Evolutionary conservation across 2,888 invertebrate species (phyloP).

Genomic region (Protophormia terraenovae): DNA sequence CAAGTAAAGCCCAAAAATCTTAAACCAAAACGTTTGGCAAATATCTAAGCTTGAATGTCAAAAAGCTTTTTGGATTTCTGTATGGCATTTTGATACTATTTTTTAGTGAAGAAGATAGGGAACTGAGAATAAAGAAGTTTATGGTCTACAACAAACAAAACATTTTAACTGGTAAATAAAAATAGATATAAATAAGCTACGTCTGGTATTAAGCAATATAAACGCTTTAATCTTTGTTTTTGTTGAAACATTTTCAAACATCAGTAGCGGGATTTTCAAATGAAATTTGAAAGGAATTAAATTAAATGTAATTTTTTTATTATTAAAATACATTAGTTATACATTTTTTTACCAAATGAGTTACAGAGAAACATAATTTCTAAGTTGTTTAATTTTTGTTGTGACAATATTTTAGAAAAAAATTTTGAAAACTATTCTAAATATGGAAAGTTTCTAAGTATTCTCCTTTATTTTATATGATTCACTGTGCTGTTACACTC

Average conservation of each 20-base stretch:
- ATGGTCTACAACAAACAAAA: background rate
- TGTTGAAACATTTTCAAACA: slow-evolving; percentile 44
- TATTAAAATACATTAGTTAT: too few relatives aligned
- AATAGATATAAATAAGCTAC: background rate
- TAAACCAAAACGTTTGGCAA: slow-evolving; percentile 57
- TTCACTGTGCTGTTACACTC: too few relatives aligned
- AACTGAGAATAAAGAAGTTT: background rate
- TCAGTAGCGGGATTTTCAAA: slow-evolving; percentile 55
- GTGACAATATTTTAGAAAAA: too few relatives aligned
- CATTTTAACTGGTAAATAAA: background rate
- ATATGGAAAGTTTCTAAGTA: too few relatives aligned
- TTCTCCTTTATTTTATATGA: too few relatives aligned
- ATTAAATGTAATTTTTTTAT: too few relatives aligned
- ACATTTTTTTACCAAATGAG: too few relatives aligned
- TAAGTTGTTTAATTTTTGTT: too few relatives aligned
- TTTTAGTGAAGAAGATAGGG: background rate
- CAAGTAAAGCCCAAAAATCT: slow-evolving; percentile 14
- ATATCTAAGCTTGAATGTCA: slow-evolving; percentile 52
- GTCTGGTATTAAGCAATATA: background rate
- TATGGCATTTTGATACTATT: background rate
- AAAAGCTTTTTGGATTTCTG: slow-evolving; percentile 15
- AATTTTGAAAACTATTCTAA: too few relatives aligned
- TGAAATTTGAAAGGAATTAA: slow-evolving; percentile 64
- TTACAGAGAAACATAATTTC: too few relatives aligned
- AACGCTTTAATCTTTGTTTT: background rate